Conservation (phyloP, 2,113 vertebrate species). For the Eolophus roseicapilla region DNA sequence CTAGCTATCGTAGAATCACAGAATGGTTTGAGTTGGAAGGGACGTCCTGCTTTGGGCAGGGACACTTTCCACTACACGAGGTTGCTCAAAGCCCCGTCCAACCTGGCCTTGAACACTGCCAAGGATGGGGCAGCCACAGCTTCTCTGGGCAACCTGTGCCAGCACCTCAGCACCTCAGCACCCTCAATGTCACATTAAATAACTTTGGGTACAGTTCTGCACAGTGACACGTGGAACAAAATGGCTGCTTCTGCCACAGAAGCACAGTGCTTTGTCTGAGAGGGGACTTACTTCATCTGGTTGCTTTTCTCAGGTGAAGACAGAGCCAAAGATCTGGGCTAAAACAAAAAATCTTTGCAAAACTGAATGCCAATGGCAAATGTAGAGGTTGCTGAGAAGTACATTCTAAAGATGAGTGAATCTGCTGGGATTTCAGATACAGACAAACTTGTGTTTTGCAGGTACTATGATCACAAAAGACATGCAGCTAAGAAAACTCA, state of each 20-base stretch:
- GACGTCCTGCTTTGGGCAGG: not conserved
- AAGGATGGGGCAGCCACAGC: not conserved
- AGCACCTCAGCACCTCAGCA: not conserved
- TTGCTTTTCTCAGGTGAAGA: not conserved
- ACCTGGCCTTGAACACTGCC: not conserved
- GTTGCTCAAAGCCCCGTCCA: not conserved
- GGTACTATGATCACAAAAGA: constrained; percentile 95
- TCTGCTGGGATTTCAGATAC: not conserved
- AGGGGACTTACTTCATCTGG: not conserved
- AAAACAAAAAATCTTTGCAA: not conserved
- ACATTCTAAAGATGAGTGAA: not conserved
- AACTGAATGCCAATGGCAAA: not conserved
- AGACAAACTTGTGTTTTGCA: constrained; percentile 51
- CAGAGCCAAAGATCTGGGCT: not conserved
- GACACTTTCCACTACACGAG: not conserved
- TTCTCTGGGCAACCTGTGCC: not conserved
- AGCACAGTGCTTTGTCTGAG: not conserved
- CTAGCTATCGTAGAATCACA: not conserved
- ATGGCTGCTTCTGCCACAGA: not conserved
- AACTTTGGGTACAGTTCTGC: not conserved
- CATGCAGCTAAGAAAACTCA: constrained; percentile 93
- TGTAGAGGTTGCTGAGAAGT: not conserved
- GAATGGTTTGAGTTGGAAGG: not conserved
- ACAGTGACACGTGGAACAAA: not conserved
- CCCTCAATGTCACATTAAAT: accelerated